Conservation (phyloP, 2,888 invertebrate genomes). For the Macrophya annulata region DNA sequence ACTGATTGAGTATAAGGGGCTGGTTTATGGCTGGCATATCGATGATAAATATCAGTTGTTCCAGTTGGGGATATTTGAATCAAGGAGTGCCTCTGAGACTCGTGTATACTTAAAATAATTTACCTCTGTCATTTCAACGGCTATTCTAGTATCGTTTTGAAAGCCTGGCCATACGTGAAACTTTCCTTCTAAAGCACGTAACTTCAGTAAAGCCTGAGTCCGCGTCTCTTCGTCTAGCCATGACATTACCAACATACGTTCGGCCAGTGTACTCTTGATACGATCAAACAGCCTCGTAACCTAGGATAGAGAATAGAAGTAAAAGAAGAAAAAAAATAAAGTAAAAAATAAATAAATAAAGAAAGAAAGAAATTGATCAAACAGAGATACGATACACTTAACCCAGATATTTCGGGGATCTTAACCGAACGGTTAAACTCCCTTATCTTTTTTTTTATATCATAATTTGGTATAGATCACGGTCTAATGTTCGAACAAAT, state of each 20-base stretch:
- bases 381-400: background rate
- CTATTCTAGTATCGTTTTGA: constrained; percentile 73
- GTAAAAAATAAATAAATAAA: constrained; percentile 35
- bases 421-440: background rate
- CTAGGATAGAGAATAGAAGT: constrained; percentile 61
- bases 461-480: background rate
- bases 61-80: background rate
- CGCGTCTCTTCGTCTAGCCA: constrained; percentile 80
- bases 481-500: background rate
- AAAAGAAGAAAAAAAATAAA: constrained; percentile 15
- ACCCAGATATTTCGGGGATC: background rate
- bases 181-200: constrained; percentile 77
- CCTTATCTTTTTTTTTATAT: background rate
- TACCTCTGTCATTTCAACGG: constrained; percentile 74
- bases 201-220: constrained; percentile 78
- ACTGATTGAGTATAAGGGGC: background rate
- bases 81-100: background rate
- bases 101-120: constrained; percentile 39
- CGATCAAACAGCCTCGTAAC: constrained; percentile 77
- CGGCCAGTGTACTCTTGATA: constrained; percentile 78
- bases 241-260: constrained; percentile 76
- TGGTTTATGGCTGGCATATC: constrained; percentile 25
- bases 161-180: constrained; percentile 79
- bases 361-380: background rate
- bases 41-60: constrained; percentile 42